Evolutionary conservation across 2,113 vertebrate species (phyloP), one percentile per base, ranked within the genome.

Genomic region (Atrichornis clamosus): DNA sequence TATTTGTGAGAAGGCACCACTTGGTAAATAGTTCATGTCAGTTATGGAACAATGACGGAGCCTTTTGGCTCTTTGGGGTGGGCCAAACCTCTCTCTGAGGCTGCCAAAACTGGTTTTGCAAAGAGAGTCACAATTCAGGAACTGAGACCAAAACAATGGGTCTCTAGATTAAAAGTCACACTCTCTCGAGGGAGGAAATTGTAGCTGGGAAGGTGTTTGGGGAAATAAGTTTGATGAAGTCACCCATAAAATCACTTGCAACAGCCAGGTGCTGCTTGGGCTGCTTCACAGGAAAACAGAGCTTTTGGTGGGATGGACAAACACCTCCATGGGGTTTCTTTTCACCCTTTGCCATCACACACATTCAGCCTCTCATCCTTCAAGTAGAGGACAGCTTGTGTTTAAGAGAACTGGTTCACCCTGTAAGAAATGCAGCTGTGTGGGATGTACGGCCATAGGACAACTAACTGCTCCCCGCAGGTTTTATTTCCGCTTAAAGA

Each of bases 71-170:
- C 63, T 52, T 70, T 44, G 42, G 65, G 4, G 21, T n/a, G 0
- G 0, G 28, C 39, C 26, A 19, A 56, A 21, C 15, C 32, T 87
- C 72, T 47, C 13, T 44, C 58, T 74, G 55, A 78, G 47, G 52
- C 68, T 87, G 60, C 50, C 68, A 74, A 76, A 93, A 68, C 46
- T 84, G 58, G 44, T 83, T 93, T 58, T 75, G 81, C 21, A 30
- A n/a, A 84, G 30, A 58, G 7, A 70, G 18, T 68, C 46, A 35
- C 49, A 46, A 55, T 79, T 79, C 78, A 79, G 93, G 70, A 94
- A 75, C 84, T 50, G 44, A 89, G 84, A 82, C 32, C 59, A 74
- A 52, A 90, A 91, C 74, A 93, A 13, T 44, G 23, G 46, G 80
- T 37, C 47, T 75, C 28, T 22, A 87, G 87, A 81, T 84, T 30